Base-by-base conservation (phyloP, 64 coral and sea anemone genomes). In the Actinia equina region DNA sequence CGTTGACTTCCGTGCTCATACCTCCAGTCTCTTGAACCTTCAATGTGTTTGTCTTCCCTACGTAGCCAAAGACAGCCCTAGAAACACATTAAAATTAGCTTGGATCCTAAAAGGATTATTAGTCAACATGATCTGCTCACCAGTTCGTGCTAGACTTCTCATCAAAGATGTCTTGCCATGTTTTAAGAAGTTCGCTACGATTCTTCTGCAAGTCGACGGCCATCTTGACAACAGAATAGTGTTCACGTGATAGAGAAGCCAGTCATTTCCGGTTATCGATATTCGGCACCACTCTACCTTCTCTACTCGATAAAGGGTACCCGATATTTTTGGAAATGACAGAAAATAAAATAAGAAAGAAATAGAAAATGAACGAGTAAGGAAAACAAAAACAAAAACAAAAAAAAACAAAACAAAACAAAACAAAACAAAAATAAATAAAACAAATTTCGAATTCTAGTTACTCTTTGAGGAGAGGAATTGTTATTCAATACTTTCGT, bases 11-110 rank as follows among this genome's bases (percentile, higher is more conserved):
- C 91, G 92, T 86, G 20, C 43, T 53, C 94, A 87, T 86, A 98
- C 96, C 96, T 98, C 96, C 96, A 49, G 96, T 98, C 54, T 98
- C 96, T 9, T 67, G 90, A 1, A 98, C 96, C 85, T 95, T 98
- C 27, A 98, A 41, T 44, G 84, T 89, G n/a, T 98, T 95, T 1
- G 87, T 88, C 58, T 98, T 98, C 15, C 93, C 90, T 59, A 93
- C 93, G 19, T 98, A 98, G 12, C 90, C 93, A 92, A 98, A 98
- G 1, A 98, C 89, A 79, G 93, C 97, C 97, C 97, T 99, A 87
- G 77, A 89, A 85, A 63, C 22, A 20, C 49, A 59, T 3, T 37
- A 41, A 61, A 49, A 64, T 27, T 83, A 45, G 82, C 17, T 22
- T 16, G 14, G 83, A 52, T 17, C 52, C 22, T 45, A 59, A 12